phyloP scores from a whole-genome alignment of 2,888 invertebrate species.

The Thera obeliscata region DNA sequence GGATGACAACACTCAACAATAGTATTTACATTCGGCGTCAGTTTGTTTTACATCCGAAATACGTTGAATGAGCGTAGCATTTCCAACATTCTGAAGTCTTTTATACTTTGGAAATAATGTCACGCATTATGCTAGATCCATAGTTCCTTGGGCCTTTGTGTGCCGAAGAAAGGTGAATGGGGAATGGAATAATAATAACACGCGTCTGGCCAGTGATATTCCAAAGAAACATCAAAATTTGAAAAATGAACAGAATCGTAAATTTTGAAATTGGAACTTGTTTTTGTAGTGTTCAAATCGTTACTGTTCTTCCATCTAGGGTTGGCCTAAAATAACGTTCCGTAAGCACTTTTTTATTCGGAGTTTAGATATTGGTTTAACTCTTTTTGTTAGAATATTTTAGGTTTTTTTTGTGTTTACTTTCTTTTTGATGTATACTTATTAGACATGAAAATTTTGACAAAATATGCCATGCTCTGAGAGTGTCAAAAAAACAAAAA shows the following conservation, averaged over 20 bases:
- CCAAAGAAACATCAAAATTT: slow-evolving; percentile 68
- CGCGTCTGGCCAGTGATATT: slow-evolving; percentile 69
- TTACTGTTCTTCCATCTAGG: background rate
- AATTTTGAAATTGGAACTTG: background rate
- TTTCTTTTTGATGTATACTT: no score
- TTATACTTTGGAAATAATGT: slow-evolving; percentile 77
- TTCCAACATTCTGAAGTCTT: slow-evolving; percentile 71
- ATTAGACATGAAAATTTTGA: no score
- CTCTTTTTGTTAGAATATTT: no score
- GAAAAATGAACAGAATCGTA: slow-evolving; percentile 52
- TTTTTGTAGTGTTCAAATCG: background rate
- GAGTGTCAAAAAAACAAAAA: background rate
- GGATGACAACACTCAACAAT: slow-evolving; percentile 79
- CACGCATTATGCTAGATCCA: slow-evolving; percentile 71
- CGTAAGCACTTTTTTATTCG: no score
- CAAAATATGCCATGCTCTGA: background rate
- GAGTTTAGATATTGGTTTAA: no score
- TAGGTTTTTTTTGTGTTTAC: no score
- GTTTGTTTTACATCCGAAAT: slow-evolving; percentile 83
- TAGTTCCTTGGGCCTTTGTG: slow-evolving; percentile 76
- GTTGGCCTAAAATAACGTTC: no score
- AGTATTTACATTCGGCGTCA: slow-evolving; percentile 84
- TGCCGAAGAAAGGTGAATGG: slow-evolving; percentile 78
- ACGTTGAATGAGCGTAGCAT: slow-evolving; percentile 79
- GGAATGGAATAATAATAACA: slow-evolving; percentile 77